Evolutionary conservation across 2,888 invertebrate genomes (phyloP), one percentile per base, ranked within the genome.

Genomic region (Frankliniella fusca): DNA sequence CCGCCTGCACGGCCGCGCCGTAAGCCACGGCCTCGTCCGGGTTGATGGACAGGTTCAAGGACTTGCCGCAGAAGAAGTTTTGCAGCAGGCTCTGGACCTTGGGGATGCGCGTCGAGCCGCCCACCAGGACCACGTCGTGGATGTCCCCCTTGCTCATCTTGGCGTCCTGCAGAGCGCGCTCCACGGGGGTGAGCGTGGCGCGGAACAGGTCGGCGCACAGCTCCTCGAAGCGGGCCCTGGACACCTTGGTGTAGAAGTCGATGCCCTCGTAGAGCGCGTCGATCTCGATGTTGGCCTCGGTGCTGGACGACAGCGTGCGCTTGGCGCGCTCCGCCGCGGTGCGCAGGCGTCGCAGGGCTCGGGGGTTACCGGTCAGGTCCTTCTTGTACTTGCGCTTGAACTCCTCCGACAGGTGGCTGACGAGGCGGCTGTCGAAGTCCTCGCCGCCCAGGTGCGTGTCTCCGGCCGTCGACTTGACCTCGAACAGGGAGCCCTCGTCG

Each of bases 11-110:
- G 0, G 94, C 94, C 0, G 94, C 94, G 28, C 94, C 95, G 48
- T 95, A 95, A 50, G 95, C 95, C 48, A 95, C 89, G 0, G 95
- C 94, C n/a, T 95, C 92, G 85, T 95, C 95, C 90, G 91, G 97
- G 86, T 95, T 91, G 84, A 95, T 93, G 84, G 91, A 90, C 80
- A 90, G 88, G 86, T 95, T 95, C 87, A 94, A 93, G 88, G 94
- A 88, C 86, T 94, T 93, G 5, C 89, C 89, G 82, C 86, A 86
- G 85, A 88, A 88, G 85, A 86, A 88, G 87, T 93, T 93, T 87
- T 93, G 93, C 38, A 95, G 88, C 82, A 95, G 87, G 82, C 88
- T 92, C 87, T 94, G 94, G 70, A 95, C 92, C 87, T 94, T 94
- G 0, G 94, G 95, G 82, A 95, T 94, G 83, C 94, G 91, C 0